Percentiles rank a stretch among this genome's conserved stretches.
phyloP scores from a whole-genome alignment of 1,140 invertebrate species.

The Drosophila obscura region DNA sequence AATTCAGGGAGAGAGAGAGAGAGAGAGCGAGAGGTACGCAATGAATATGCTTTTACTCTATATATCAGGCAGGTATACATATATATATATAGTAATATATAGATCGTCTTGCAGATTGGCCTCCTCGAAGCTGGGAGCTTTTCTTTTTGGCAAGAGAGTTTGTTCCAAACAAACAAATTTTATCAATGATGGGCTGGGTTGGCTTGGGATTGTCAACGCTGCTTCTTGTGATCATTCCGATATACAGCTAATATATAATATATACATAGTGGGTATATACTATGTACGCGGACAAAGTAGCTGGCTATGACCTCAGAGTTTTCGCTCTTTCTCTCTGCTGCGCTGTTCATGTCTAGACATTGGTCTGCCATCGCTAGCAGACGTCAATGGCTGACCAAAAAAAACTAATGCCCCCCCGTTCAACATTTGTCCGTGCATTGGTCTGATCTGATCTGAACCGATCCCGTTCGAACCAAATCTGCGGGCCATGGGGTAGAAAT shows the following conservation, averaged over 20 bases:
- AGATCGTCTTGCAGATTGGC: constrained; percentile 57
- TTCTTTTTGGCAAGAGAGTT: constrained; percentile 20
- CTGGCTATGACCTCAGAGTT: constrained; percentile 68
- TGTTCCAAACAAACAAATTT: constrained; percentile 58
- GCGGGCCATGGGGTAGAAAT: constrained; percentile 35
- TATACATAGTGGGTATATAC: constrained; percentile 6
- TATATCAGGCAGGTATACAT: constrained; percentile 38
- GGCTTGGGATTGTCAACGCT: constrained; percentile 35
- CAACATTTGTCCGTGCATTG: constrained; percentile 57
- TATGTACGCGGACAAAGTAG: constrained; percentile 35
- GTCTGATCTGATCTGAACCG: constrained; percentile 26
- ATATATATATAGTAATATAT: constrained; percentile 36
- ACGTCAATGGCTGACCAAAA: constrained; percentile 59
- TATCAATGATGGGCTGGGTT: constrained; percentile 54
- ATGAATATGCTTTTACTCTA: constrained; percentile 11
- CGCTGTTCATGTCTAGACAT: constrained; percentile 67
- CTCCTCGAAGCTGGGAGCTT: constrained; percentile 61
- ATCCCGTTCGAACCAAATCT: background rate
- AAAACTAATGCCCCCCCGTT: constrained; percentile 43
- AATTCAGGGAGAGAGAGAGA: constrained; percentile 10
- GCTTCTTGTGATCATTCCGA: constrained; percentile 5
- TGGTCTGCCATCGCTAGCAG: constrained; percentile 62
- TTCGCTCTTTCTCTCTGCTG: constrained; percentile 27
- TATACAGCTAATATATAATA: constrained; percentile 18
- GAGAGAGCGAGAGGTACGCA: background rate